Evolutionary conservation across 2,113 vertebrate genomes (phyloP).

Genomic region (Monarcha castaneiventris): DNA sequence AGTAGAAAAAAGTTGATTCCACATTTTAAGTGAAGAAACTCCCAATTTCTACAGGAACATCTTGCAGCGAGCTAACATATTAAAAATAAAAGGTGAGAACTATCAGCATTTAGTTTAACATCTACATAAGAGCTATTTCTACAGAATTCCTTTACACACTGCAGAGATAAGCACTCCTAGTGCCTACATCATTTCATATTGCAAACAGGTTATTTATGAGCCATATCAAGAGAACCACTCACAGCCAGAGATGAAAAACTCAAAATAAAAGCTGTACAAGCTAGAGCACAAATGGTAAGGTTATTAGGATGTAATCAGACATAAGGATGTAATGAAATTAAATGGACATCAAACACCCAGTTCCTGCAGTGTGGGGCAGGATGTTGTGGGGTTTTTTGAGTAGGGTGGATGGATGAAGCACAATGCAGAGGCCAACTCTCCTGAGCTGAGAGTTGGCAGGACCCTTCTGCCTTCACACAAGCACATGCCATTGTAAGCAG

Average conservation of each 20-base stretch:
- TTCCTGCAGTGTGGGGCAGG: fast-evolving
- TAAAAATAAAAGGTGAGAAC: background rate
- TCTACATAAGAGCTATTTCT: background rate
- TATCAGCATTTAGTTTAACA: background rate
- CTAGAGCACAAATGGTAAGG: background rate
- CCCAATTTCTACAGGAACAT: background rate
- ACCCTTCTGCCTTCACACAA: background rate
- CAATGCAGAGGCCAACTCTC: background rate
- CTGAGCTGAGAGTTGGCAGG: background rate
- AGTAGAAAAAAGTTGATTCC: background rate
- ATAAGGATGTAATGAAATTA: background rate
- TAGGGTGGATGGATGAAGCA: background rate
- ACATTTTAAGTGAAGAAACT: background rate
- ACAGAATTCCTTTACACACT: background rate
- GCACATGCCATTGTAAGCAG: fast-evolving
- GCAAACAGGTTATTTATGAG: background rate
- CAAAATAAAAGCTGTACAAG: background rate
- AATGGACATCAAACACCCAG: background rate
- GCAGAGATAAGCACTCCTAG: background rate
- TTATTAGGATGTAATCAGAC: background rate
- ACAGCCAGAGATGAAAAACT: background rate
- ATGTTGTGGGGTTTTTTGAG: background rate
- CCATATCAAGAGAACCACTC: background rate
- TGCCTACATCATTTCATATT: background rate
- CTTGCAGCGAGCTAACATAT: background rate